Conservation (phyloP, 2,113 vertebrate genomes). For the Nothoprocta pentlandii region DNA sequence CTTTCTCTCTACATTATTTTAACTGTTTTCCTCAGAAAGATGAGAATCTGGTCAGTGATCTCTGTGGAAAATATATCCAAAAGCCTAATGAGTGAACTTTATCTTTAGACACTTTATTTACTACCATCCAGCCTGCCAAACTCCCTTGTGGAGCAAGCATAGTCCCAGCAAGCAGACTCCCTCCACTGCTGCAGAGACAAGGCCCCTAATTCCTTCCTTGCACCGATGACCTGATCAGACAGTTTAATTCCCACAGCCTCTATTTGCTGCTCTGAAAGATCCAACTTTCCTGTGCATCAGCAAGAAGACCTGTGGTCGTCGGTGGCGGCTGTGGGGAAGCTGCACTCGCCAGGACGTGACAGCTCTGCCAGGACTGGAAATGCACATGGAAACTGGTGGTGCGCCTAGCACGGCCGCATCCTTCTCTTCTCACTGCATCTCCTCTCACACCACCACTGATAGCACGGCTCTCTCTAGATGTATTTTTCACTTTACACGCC, state of each 20-base stretch:
- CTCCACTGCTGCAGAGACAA: not conserved
- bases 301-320: not conserved
- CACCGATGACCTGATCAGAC: not conserved
- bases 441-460: not conserved
- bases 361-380: not conserved
- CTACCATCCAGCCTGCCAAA: not conserved
- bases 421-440: not conserved
- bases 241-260: not conserved
- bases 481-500: not conserved
- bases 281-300: not conserved
- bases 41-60: fast-evolving
- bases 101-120: not conserved
- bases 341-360: not conserved
- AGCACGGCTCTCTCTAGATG: not conserved
- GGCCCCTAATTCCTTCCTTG: not conserved
- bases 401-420: not conserved
- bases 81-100: not conserved
- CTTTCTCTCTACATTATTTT: not conserved
- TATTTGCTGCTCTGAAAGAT: not conserved
- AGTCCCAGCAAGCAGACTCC: not conserved
- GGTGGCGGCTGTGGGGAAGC: not conserved
- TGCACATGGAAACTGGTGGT: not conserved
- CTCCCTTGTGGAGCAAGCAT: not conserved
- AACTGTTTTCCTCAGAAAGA: not conserved
- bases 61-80: not conserved